Percentiles rank a stretch among this genome's conserved stretches.
phyloP scores from a whole-genome alignment of 2,888 invertebrate genomes.

The Cryptocheilus praepositus region DNA sequence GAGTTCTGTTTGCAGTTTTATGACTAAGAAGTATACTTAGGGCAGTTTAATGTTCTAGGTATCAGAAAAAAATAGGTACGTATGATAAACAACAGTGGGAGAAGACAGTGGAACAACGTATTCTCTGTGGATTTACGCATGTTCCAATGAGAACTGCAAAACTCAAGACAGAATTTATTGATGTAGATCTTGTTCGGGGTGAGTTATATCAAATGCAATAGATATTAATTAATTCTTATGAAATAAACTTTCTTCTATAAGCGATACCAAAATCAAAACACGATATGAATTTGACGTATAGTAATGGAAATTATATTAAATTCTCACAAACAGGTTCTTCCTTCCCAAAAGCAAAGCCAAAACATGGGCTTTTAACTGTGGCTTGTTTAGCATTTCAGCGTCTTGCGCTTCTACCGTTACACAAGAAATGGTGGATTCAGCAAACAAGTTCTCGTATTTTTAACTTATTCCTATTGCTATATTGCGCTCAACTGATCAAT shows the following conservation, averaged over 20 bases:
- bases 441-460: conserved; percentile 90
- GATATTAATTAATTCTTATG: background rate
- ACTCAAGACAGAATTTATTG: conserved; percentile 93
- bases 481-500: conserved; percentile 84
- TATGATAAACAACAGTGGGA: conserved; percentile 99
- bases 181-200: conserved; percentile 97
- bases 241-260: conserved; percentile 24
- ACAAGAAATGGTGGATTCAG: conserved; percentile 92
- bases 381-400: conserved; percentile 88
- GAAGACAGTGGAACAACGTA: conserved; percentile 93
- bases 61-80: conserved; percentile 96
- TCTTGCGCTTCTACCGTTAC: conserved; percentile 88
- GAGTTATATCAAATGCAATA: conserved; percentile 41
- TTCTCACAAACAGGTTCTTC: conserved; percentile 84
- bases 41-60: conserved; percentile 78
- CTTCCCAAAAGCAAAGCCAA: conserved; percentile 96
- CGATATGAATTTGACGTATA: too few relatives aligned
- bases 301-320: conserved; percentile 33
- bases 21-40: background rate
- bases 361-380: conserved; percentile 91
- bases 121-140: conserved; percentile 89
- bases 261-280: background rate
- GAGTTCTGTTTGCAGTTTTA: too few relatives aligned
- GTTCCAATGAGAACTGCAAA: conserved; percentile 87
- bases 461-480: conserved; percentile 84